Evolutionary conservation across 2,888 invertebrate species (phyloP), one percentile per base, ranked within the genome.

Genomic region (Drosophila paranaensis): DNA sequence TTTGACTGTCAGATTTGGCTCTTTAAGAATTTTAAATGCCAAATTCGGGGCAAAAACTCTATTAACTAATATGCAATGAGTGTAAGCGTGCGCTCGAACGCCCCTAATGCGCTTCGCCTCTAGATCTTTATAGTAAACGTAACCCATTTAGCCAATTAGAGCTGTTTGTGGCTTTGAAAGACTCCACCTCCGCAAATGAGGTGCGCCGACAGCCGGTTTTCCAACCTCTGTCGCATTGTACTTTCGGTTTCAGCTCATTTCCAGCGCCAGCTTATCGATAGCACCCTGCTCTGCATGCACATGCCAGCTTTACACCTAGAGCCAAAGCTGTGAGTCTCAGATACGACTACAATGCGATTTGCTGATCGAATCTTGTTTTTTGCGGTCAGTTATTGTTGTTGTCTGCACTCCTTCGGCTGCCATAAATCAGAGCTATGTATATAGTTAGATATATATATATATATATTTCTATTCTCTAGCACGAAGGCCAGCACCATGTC

Each of bases 171-270:
- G 30, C 39, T 48, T 40, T 71, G 67, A 74, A 73, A 82, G 83
- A 78, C 83, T 83, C 89, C 89, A 86, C 89, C 89, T 83, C 71
- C 87, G 66, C 84, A 82, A 61, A 57, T 45, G 56, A 72, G 83
- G 83, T 80, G 83, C 74, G 83, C 60, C 87, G 60, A 39, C 35
- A 58, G 61, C 62, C 70, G 72, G 65, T 71, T 71, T 64, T 50
- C 40, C 42, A 68, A 50, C 56, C 64, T 48, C 65, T 50, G 58
- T 25, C 43, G 48, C 70, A 70, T 50, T 78, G 65, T 68, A 84
- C 87, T 88, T 88, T 88, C 83, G 80, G 70, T 83, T 86, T 82
- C 58, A 72, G 64, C 55, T 53, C 67, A 85, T 62, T 72, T 80
- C 70, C 60, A 66, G 42, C 54, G 39, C 40, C 69, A 48, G 55